Percentiles rank a stretch among this genome's conserved stretches.
Conservation (phyloP, 2,888 invertebrate species). For the Himalopsyche japonica region DNA sequence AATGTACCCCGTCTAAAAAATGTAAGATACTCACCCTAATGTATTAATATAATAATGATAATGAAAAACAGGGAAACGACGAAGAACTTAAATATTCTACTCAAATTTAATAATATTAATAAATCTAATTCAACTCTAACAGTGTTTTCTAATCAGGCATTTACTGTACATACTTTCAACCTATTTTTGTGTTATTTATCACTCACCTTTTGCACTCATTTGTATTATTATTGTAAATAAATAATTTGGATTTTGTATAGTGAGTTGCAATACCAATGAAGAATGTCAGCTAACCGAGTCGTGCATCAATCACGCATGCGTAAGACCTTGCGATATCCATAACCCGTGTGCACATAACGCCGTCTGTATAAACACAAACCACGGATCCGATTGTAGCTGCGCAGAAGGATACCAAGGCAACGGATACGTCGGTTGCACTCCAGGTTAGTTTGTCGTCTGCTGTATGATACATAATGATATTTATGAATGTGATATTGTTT, state of each 20-base stretch:
- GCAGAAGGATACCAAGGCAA: constrained; percentile 85
- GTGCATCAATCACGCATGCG: constrained; percentile 83
- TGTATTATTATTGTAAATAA: constrained; percentile 24
- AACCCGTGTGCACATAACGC: constrained; percentile 85
- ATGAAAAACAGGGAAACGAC: too few relatives aligned
- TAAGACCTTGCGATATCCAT: constrained; percentile 82
- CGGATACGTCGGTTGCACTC: constrained; percentile 78
- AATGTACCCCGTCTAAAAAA: constrained; percentile 75
- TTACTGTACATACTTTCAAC: neutral
- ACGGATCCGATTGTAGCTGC: constrained; percentile 85
- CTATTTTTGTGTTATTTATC: neutral
- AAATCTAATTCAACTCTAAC: neutral
- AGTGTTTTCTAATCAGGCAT: constrained; percentile 3
- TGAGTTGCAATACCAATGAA: constrained; percentile 83
- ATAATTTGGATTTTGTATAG: constrained; percentile 61
- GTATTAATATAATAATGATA: constrained; percentile 6
- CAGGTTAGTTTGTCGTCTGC: constrained; percentile 61
- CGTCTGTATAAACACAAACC: constrained; percentile 85
- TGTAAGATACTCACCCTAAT: constrained; percentile 62
- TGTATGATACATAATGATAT: neutral
- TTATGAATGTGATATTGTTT: neutral
- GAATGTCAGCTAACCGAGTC: constrained; percentile 86
- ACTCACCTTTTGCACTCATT: neutral
- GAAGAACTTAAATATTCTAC: neutral
- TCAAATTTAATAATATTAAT: neutral